A percentile compares a stretch with the other conserved stretches of the same genome.
Evolutionary conservation across 2,888 invertebrate species (phyloP).

Genomic region (Standfussiana lucernea): DNA sequence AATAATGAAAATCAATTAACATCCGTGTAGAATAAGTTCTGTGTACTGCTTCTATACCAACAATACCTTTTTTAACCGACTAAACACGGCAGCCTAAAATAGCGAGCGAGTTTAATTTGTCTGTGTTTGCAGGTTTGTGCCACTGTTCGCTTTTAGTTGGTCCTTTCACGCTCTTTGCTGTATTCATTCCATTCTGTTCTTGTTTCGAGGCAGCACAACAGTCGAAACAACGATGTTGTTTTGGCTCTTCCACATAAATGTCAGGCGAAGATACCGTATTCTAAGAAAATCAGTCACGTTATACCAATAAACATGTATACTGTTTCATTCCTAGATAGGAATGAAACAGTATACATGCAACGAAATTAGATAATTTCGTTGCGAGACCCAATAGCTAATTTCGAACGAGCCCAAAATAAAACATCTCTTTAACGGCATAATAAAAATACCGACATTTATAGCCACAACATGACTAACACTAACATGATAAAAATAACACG

Average conservation of each 20-base stretch:
- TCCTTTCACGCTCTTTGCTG: conserved; percentile 15
- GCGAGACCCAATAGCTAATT: conserved; percentile 33
- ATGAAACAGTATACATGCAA: too few relatives aligned
- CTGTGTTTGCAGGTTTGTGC: conserved; percentile 5
- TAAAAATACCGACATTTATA: conserved; percentile 60
- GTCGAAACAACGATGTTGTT: neutral
- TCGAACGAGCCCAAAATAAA: conserved; percentile 46
- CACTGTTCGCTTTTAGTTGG: conserved; percentile 26
- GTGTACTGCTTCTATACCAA: neutral
- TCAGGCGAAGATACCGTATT: neutral
- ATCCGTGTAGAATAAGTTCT: neutral
- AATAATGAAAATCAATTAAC: neutral
- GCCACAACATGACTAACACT: conserved; percentile 34
- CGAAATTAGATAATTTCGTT: conserved; percentile 24
- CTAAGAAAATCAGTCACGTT: conserved; percentile 2
- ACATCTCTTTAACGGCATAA: conserved; percentile 37
- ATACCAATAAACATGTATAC: conserved; percentile 21
- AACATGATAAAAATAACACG: conserved; percentile 52
- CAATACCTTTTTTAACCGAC: neutral
- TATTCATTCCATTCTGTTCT: neutral
- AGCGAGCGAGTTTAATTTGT: conserved; percentile 7
- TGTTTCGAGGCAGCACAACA: neutral
- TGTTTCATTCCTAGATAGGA: conserved; percentile 13
- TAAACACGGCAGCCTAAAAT: neutral
- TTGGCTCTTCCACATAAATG: neutral